Evolutionary conservation across 2,797 vertebrate species (phyloP).

Genomic region (Rhincodon typus): DNA sequence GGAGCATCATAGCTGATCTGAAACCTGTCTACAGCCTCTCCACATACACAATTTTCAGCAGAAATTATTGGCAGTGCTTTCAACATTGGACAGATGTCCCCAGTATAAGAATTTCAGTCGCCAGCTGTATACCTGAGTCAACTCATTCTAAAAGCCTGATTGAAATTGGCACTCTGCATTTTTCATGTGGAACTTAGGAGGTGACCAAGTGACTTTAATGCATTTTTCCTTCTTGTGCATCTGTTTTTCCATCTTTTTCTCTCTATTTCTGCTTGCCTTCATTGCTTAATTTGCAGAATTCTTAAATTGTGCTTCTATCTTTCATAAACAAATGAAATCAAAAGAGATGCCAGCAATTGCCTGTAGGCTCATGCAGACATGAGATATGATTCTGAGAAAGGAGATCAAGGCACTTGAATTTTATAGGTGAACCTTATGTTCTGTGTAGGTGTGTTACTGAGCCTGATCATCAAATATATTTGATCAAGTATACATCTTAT

Average conservation of each 20-base stretch:
- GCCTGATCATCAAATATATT: background rate
- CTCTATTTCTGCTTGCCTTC: background rate
- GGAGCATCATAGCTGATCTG: background rate
- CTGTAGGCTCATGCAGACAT: background rate
- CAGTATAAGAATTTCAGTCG: background rate
- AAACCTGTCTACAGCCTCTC: background rate
- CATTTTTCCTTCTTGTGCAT: background rate
- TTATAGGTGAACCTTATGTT: background rate
- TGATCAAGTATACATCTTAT: too few species aligned
- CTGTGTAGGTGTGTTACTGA: background rate
- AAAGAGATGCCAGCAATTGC: background rate
- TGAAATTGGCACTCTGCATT: slow-evolving; percentile 4
- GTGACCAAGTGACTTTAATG: background rate
- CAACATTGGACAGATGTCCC: background rate
- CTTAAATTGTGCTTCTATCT: background rate
- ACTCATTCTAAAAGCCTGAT: background rate
- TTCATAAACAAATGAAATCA: background rate
- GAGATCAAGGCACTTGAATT: background rate
- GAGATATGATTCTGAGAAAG: background rate
- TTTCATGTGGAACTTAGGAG: background rate
- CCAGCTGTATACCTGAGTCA: slow-evolving; percentile 7
- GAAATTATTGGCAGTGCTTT: background rate
- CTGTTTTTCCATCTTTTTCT: background rate
- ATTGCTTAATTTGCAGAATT: background rate
- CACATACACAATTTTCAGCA: background rate